A percentile compares a stretch with the other conserved stretches of the same genome.
Evolutionary conservation across 2,113 vertebrate genomes (phyloP).

Genomic region (Lophochroa leadbeateri): DNA sequence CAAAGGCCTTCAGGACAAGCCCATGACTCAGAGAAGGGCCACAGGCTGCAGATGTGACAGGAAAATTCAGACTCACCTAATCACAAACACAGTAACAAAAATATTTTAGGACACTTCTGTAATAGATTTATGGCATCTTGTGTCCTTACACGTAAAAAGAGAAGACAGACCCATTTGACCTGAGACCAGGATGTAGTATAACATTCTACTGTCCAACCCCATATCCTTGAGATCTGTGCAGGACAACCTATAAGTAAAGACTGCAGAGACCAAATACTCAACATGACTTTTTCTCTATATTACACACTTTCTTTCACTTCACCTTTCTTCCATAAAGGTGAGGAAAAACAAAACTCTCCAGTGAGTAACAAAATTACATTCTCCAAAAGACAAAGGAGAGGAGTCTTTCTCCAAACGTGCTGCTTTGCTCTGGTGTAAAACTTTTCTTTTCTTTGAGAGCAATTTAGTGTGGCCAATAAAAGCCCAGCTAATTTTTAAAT

Average conservation of each 20-base stretch:
- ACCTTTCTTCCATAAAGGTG: neutral
- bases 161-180: neutral
- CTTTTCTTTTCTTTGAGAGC: slow-evolving; percentile 58
- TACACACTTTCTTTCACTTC: neutral
- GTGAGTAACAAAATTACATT: neutral
- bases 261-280: neutral
- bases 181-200: neutral
- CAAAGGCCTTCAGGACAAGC: neutral
- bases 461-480: slow-evolving; percentile 81
- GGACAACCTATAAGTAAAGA: neutral
- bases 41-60: neutral
- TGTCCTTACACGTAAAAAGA: neutral
- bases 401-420: slow-evolving; percentile 41
- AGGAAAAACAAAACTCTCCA: neutral
- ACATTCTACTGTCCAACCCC: neutral
- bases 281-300: neutral
- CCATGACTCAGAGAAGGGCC: neutral
- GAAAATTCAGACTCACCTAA: neutral
- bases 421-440: slow-evolving; percentile 63
- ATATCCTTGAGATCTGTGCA: neutral
- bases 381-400: neutral
- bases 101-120: neutral
- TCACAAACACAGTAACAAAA: neutral
- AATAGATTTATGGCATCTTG: neutral
- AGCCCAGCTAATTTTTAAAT: slow-evolving; percentile 85